phyloP scores from a whole-genome alignment of 2,113 vertebrate genomes.

The Poecile atricapillus region DNA sequence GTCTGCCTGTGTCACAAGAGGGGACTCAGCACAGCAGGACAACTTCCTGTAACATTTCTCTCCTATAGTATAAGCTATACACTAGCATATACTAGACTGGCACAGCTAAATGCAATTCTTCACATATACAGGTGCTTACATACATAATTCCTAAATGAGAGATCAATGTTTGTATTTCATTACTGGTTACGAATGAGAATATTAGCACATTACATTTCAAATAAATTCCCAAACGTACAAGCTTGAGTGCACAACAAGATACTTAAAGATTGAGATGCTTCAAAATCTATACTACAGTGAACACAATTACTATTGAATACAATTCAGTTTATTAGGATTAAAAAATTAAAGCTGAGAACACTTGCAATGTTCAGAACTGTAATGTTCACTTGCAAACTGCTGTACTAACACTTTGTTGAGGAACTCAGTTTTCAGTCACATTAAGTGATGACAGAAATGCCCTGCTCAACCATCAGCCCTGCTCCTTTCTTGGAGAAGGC shows the following conservation, averaged over 20 bases:
- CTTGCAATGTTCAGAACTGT: neutral
- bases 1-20: neutral
- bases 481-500: neutral
- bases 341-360: neutral
- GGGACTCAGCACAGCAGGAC: neutral
- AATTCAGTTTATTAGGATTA: neutral
- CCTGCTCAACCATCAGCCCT: neutral
- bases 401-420: fast-evolving
- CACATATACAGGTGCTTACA: neutral
- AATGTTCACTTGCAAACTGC: neutral
- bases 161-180: neutral
- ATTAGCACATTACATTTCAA: neutral
- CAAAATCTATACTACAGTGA: neutral
- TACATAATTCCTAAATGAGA: neutral
- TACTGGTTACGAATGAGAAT: neutral
- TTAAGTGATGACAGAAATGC: neutral
- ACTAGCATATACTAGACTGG: neutral
- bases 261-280: neutral
- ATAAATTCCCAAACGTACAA: neutral
- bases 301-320: neutral
- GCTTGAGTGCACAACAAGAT: neutral
- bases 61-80: too few relatives aligned
- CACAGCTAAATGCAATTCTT: neutral
- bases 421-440: neutral
- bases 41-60: neutral